Conservation (phyloP, 2,113 vertebrate species). For the Otis tarda region DNA sequence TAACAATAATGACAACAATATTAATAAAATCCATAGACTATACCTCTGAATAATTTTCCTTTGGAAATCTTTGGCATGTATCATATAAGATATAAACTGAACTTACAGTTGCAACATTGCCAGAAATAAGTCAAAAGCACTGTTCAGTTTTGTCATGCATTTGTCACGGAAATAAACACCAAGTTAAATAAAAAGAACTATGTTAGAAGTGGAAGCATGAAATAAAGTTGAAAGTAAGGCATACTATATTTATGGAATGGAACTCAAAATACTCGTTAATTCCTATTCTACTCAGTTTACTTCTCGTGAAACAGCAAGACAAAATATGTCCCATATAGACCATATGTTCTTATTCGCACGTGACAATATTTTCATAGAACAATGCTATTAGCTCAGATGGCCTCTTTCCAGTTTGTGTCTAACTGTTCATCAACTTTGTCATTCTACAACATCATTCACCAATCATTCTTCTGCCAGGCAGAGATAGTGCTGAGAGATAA, state of each 20-base stretch:
- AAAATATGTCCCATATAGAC: neutral
- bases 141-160: neutral
- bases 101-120: neutral
- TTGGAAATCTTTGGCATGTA: neutral
- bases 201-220: neutral
- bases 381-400: neutral
- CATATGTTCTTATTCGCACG: neutral
- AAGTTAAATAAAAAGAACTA: neutral
- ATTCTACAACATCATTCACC: constrained; percentile 40
- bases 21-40: neutral
- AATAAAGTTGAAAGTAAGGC: neutral
- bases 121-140: neutral
- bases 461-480: constrained; percentile 37
- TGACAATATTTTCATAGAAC: neutral
- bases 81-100: neutral
- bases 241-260: neutral
- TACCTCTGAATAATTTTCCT: neutral
- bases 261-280: neutral
- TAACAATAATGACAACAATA: neutral
- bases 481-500: constrained; percentile 42
- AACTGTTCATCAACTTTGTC: constrained; percentile 30
- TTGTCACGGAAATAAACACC: neutral
- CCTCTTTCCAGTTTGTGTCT: neutral
- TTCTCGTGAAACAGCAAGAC: neutral
- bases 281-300: neutral